Evolutionary conservation across 2,888 invertebrate species (phyloP).

Genomic region (Heliconius aoede): DNA sequence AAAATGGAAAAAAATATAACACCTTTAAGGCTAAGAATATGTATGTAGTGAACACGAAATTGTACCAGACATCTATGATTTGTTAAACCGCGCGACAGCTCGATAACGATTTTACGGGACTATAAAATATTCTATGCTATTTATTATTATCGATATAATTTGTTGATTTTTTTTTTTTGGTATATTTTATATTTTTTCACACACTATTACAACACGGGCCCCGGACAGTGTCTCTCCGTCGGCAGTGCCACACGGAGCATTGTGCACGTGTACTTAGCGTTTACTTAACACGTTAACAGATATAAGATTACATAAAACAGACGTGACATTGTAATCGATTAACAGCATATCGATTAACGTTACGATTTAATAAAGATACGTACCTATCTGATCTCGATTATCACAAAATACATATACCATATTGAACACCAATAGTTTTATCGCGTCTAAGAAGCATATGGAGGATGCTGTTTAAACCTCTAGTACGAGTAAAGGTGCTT

Average conservation of each 20-base stretch:
- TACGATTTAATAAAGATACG: slow-evolving; percentile 62
- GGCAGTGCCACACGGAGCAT: slow-evolving; percentile 63
- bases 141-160: slow-evolving; percentile 36
- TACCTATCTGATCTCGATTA: slow-evolving; percentile 59
- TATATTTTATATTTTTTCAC: slow-evolving; percentile 33
- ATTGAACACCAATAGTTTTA: slow-evolving; percentile 50
- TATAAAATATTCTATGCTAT: slow-evolving; percentile 34
- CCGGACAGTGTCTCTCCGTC: slow-evolving; percentile 34
- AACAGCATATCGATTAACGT: slow-evolving; percentile 64
- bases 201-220: slow-evolving; percentile 32
- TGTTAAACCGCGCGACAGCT: slow-evolving; percentile 32
- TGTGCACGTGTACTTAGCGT: slow-evolving; percentile 68
- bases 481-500: slow-evolving; percentile 32
- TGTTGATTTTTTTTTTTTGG: slow-evolving; percentile 41
- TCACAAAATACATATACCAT: slow-evolving; percentile 51
- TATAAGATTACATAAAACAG: slow-evolving; percentile 72
- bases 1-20: slow-evolving; percentile 52
- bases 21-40: slow-evolving; percentile 42
- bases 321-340: slow-evolving; percentile 74
- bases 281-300: slow-evolving; percentile 69
- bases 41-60: slow-evolving; percentile 35
- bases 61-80: slow-evolving; percentile 41
- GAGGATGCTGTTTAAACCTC: slow-evolving; percentile 33
- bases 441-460: slow-evolving; percentile 50
- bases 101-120: slow-evolving; percentile 24